Base-by-base conservation (phyloP, 2,797 vertebrate species). In the Danio choprae region DNA sequence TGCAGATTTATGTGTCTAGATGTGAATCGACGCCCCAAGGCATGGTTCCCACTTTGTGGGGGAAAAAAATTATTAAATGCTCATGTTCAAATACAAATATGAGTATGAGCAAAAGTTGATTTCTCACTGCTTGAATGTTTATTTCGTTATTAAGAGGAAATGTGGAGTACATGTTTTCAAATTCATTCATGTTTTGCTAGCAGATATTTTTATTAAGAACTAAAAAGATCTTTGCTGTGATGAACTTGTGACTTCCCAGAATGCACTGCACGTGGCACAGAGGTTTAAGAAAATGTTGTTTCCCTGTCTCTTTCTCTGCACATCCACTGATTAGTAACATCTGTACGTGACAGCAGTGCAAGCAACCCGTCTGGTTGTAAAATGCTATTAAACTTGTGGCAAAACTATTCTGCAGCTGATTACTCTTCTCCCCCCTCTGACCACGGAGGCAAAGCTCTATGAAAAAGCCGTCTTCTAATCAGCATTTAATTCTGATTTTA, bases 401-500 rank as follows among this genome's bases (percentile, higher is more conserved):
- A 4, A 58, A 63, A 75, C 48, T 44, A 15, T 60, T 65, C 74
- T 44, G 62, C 7, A 8, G n/a, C 38, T 77, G 75, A 80, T 51
- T 80, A 64, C 40, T 29, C 36, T 7, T 18, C 46, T 62, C 73
- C 46, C 65, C 46, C 22, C 73, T 77, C 55, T 22, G 65, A 70
- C 65, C 50, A 78, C 67, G 84, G 86, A 81, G 82, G 58, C 20
- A 79, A 78, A 89, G 83, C 87, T 86, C 85, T 86, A 80, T 50
- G 86, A 90, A 83, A 89, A 84, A 87, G 87, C 74, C 79, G 87
- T 87, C 89, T 88, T 85, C 63, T 86, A 89, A 84, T 89, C 84
- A 77, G 81, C 40, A 74, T 81, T 88, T 87, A 87, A 89, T 88
- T 86, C 86, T 68, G 82, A 84, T 86, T 91, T 92, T 89, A 89